phyloP scores from a whole-genome alignment of 2,797 vertebrate species.

The Toxotes lorentzi region DNA sequence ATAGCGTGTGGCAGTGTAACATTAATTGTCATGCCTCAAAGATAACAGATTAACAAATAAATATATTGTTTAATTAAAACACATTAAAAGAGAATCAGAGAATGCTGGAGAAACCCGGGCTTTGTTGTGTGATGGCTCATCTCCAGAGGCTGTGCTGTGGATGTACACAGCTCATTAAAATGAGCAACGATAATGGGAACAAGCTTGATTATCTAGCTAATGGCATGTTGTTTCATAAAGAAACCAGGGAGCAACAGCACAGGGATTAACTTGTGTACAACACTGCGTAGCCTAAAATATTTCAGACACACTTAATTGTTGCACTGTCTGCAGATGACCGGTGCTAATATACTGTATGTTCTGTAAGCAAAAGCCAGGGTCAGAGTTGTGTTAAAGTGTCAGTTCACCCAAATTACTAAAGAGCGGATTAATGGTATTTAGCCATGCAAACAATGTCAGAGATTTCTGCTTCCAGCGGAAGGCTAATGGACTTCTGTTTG shows the following conservation, averaged over 20 bases:
- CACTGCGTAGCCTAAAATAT: conserved; percentile 33
- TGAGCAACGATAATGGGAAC: conserved; percentile 74
- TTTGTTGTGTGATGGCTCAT: conserved; percentile 64
- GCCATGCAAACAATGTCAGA: background rate
- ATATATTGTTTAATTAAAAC: conserved; percentile 47
- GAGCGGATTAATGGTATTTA: background rate
- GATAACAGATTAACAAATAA: conserved; percentile 41
- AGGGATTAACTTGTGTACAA: conserved; percentile 53
- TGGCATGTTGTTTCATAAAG: conserved; percentile 75
- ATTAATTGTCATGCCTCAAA: conserved; percentile 44
- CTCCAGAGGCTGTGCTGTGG: conserved; percentile 65
- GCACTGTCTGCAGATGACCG: conserved; percentile 27
- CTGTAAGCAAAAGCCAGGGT: conserved; percentile 30
- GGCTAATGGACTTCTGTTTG: too few species aligned
- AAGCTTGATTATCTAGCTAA: conserved; percentile 77
- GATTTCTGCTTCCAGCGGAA: background rate
- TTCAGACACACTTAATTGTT: conserved; percentile 32
- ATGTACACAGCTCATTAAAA: conserved; percentile 80
- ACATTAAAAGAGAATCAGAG: conserved; percentile 56
- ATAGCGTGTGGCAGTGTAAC: background rate
- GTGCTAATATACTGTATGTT: conserved; percentile 8
- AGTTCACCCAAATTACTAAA: background rate
- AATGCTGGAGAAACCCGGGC: conserved; percentile 44
- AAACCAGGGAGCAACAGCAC: conserved; percentile 49
- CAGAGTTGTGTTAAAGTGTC: conserved; percentile 18